Evolutionary conservation across 2,797 vertebrate genomes (phyloP), one percentile per base, ranked within the genome.

Genomic region (Leucoraja ocellata): DNA sequence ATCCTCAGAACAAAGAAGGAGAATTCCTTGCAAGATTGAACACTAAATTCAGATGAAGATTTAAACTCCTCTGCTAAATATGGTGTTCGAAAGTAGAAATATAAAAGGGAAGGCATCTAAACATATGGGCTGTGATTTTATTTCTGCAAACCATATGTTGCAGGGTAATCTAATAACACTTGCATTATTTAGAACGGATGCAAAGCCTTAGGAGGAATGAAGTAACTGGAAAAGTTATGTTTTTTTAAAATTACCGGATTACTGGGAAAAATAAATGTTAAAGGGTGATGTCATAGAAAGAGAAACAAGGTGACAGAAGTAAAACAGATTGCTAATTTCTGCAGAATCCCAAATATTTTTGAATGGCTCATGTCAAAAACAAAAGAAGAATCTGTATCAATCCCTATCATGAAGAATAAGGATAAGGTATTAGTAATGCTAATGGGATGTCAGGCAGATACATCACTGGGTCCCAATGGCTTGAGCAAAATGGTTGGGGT

Each of bases 171-270:
- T 88, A 68, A 88, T 68, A 36, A 36, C 61, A 16, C 63, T 88
- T 32, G 65, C n/a, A 3, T 68, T 88, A 68, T 88, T 88, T 18
- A 68, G 61, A 21, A 68, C 21, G 61, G 63, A 88, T 88, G 63
- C 84, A 68, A 88, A 88, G 61, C 63, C 61, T 88, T 88, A 32
- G 78, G 78, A 6, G 78, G 78, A 39, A 23, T 83, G 80, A 83
- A 83, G 84, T 36, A 88, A 68, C 84, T 88, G n/a, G n/a, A 68
- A 79, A 88, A 65, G 61, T 63, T 86, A 86, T 63, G 63, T 65
- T 78, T n/a, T 86, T 86, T 86, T 4, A 7, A 21, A 74, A 21
- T 74, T 21, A 36, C 11, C n/a, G 32, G 84, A 65, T 21, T 8
- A 68, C n/a, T 88, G 84, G 61, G 84, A 32, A n/a, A 32, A 88